Conservation (phyloP, 2,113 vertebrate species). For the Symphodus melops region DNA sequence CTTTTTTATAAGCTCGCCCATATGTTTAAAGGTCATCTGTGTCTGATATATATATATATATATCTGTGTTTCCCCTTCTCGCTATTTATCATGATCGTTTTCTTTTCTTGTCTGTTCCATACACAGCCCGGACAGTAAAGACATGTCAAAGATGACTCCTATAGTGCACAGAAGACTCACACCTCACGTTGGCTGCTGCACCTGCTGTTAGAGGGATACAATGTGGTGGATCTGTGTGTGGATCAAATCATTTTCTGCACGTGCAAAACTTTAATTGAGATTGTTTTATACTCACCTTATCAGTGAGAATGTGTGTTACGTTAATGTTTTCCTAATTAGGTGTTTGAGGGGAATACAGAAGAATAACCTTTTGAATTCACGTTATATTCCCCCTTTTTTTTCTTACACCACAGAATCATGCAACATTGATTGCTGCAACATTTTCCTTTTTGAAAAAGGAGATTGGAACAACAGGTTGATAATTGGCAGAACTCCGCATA, state of each 20-base stretch:
- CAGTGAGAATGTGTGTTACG: neutral
- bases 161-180: neutral
- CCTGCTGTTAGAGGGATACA: neutral
- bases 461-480: constrained; percentile 10
- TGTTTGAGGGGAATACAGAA: too few relatives aligned
- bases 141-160: constrained; percentile 1
- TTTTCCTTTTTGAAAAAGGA: neutral
- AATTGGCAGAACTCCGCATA: neutral
- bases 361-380: neutral
- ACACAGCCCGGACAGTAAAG: neutral
- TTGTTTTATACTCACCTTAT: neutral
- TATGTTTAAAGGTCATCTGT: too few relatives aligned
- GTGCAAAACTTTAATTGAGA: neutral
- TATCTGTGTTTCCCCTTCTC: neutral
- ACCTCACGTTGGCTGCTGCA: neutral
- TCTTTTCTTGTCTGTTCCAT: neutral
- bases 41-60: too few relatives aligned
- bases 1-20: too few relatives aligned
- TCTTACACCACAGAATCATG: neutral
- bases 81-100: neutral
- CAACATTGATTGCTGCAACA: neutral
- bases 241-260: neutral
- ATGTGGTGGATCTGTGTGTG: neutral
- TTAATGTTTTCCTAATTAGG: too few relatives aligned
- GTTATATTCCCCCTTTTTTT: constrained; percentile 5